Conservation (phyloP, 2,797 vertebrate species). For the Apodemus agrarius region DNA sequence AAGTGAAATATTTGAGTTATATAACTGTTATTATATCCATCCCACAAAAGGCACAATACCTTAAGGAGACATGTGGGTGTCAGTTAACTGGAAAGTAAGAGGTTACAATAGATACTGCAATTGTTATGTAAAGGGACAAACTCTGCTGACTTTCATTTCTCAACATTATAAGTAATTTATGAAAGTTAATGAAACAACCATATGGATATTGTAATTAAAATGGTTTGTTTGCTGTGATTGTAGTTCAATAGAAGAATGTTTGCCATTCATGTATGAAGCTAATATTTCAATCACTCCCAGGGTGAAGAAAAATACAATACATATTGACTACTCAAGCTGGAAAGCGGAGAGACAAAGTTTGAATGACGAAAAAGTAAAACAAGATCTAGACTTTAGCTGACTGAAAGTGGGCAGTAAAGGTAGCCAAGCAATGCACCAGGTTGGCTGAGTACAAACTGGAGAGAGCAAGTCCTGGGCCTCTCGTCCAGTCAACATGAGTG, state of each 20-base stretch:
- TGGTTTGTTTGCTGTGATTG: background rate
- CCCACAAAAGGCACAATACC: background rate
- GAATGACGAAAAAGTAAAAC: background rate
- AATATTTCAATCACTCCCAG: too few relatives aligned
- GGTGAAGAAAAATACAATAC: background rate
- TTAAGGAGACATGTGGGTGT: conserved; percentile 3
- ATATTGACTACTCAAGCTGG: conserved; percentile 25
- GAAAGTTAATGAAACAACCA: conserved; percentile 12
- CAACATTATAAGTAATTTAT: conserved; percentile 29
- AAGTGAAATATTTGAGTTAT: conserved; percentile 13
- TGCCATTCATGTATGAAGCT: background rate
- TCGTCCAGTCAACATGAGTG: background rate
- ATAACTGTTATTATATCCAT: background rate
- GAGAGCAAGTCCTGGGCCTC: background rate
- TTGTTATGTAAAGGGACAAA: conserved; percentile 14
- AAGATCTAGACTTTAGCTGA: background rate
- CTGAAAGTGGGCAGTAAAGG: background rate
- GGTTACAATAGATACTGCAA: conserved; percentile 42
- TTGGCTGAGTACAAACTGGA: background rate
- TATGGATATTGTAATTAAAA: conserved; percentile 10
- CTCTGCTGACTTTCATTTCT: background rate
- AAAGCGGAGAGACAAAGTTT: background rate
- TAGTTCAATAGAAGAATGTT: background rate
- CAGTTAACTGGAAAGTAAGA: background rate
- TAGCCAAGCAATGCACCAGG: background rate